Percentiles rank a stretch among this genome's conserved stretches.
These are phyloP conservation scores for Pagetopsis macropterus DNA, from an alignment of 2,797 vertebrate species.

Conservation along the genomic window DNA sequence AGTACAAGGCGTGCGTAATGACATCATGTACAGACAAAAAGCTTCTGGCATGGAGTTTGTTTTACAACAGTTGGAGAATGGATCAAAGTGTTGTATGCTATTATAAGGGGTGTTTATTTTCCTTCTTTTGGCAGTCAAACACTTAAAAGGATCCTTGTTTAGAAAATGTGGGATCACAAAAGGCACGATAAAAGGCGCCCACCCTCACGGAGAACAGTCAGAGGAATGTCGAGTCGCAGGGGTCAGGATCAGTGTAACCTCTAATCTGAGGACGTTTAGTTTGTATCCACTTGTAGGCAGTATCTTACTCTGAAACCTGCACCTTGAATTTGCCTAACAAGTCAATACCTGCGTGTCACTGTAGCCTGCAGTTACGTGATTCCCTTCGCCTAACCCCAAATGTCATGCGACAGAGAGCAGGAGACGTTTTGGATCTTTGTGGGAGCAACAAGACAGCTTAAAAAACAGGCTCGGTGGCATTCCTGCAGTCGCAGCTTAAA, in stretches of 20 bases:
- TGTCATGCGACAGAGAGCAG: neutral
- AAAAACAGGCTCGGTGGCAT: conserved; percentile 67
- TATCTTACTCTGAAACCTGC: conserved; percentile 16
- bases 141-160: conserved; percentile 12
- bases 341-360: conserved; percentile 22
- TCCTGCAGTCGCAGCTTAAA: conserved; percentile 42
- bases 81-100: conserved; percentile 21
- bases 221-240: conserved; percentile 54
- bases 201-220: conserved; percentile 9
- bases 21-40: conserved; percentile 35
- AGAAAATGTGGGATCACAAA: conserved; percentile 33
- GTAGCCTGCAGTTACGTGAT: neutral
- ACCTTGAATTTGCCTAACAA: conserved; percentile 36
- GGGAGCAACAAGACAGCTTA: conserved; percentile 14
- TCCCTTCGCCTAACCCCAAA: neutral
- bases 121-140: conserved; percentile 15
- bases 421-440: conserved; percentile 6
- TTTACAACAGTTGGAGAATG: conserved; percentile 12
- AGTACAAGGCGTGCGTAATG: conserved; percentile 12
- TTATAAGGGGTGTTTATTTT: conserved; percentile 6
- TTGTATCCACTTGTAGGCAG: conserved; percentile 9
- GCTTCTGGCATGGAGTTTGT: conserved; percentile 12
- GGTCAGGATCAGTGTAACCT: conserved; percentile 36
- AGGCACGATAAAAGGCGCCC: conserved; percentile 49
- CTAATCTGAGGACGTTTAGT: conserved; percentile 39